Evolutionary conservation across 2,113 vertebrate species (phyloP).

Genomic region (Pithys albifrons): DNA sequence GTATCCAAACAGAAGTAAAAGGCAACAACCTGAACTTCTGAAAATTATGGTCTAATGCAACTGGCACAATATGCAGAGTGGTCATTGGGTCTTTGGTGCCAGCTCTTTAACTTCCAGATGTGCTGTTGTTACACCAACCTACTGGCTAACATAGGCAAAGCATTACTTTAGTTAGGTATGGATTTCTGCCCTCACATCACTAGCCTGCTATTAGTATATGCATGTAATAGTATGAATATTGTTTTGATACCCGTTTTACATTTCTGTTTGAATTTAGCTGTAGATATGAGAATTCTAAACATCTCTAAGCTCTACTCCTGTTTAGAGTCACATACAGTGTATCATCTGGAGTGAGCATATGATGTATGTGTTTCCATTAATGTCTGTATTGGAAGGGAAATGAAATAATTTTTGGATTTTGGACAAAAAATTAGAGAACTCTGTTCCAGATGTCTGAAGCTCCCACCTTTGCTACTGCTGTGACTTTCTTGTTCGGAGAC

Average conservation of each 20-base stretch:
- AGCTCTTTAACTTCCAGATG: neutral
- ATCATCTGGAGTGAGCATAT: neutral
- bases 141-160: neutral
- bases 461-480: neutral
- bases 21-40: neutral
- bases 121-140: neutral
- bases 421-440: neutral
- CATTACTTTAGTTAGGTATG: neutral
- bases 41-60: neutral
- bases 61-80: neutral
- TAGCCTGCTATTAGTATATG: neutral
- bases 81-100: neutral
- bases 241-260: neutral
- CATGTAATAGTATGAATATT: neutral
- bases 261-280: neutral
- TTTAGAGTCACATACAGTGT: neutral
- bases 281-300: neutral
- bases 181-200: neutral
- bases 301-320: neutral
- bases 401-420: neutral
- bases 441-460: neutral
- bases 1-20: neutral
- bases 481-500: conserved; percentile 13
- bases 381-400: neutral
- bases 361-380: conserved; percentile 4